Percentiles rank a stretch among this genome's conserved stretches.
These are phyloP conservation scores for Drosophila malerkotliana DNA, from an alignment of 1,140 invertebrate genomes.

Conservation along the genomic window DNA sequence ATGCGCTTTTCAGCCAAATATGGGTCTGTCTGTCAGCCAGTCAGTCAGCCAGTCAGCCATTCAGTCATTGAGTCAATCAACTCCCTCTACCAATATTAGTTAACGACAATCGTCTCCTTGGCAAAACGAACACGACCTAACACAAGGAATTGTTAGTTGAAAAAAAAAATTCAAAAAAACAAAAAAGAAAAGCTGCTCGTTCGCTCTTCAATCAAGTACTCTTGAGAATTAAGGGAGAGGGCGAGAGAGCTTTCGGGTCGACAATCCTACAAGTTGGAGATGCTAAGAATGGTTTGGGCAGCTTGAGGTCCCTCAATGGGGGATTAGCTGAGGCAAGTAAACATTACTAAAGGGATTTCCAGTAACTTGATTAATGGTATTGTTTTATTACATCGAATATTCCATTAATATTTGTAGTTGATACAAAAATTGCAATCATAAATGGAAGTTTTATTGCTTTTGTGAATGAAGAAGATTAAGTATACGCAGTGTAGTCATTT, in stretches of 20 bases:
- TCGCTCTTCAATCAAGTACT: slow-evolving; percentile 27
- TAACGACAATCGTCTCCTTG: slow-evolving; percentile 16
- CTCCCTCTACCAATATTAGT: slow-evolving; percentile 2
- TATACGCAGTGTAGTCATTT: no score
- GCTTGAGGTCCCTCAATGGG: slow-evolving; percentile 14
- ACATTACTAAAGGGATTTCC: slow-evolving; percentile 3
- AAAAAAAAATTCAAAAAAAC: slow-evolving; percentile 26
- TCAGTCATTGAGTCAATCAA: slow-evolving; percentile 11
- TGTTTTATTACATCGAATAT: slow-evolving; percentile 1
- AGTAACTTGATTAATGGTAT: slow-evolving; percentile 32
- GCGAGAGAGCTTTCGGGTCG: slow-evolving; percentile 33
- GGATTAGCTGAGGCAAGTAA: slow-evolving; percentile 3
- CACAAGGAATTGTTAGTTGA: slow-evolving; percentile 59
- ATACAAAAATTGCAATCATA: not conserved
- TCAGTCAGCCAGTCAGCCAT: slow-evolving; percentile 17
- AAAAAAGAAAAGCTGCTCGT: slow-evolving; percentile 45
- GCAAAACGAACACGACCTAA: slow-evolving; percentile 65
- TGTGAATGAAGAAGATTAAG: no score
- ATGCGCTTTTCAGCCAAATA: slow-evolving; percentile 58
- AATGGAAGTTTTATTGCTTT: not conserved
- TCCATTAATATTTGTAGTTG: not conserved
- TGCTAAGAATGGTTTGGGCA: slow-evolving; percentile 25
- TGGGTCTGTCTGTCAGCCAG: slow-evolving; percentile 31
- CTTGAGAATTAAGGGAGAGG: slow-evolving; percentile 1
- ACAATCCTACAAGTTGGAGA: slow-evolving; percentile 42